A percentile compares a stretch with the other conserved stretches of the same genome.
phyloP scores from a whole-genome alignment of 2,113 vertebrate genomes.

The Enhydra lutris region DNA sequence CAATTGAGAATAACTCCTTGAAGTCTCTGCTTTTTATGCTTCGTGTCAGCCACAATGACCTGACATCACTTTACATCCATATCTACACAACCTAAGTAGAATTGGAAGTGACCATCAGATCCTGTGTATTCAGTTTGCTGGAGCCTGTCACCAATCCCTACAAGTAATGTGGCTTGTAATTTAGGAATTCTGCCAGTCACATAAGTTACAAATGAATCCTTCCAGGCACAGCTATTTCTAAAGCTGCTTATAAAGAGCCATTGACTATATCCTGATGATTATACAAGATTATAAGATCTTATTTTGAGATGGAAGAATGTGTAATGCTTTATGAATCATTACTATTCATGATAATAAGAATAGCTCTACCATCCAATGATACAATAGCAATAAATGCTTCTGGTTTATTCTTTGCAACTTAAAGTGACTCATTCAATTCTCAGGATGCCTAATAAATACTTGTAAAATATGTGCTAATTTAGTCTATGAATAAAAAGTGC shows the following conservation, averaged over 20 bases:
- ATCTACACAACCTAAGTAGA: conserved; percentile 23
- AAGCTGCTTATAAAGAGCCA: background rate
- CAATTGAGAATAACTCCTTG: conserved; percentile 36
- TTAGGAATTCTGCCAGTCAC: conserved; percentile 35
- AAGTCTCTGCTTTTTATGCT: conserved; percentile 24
- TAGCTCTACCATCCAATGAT: background rate
- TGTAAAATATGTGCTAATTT: conserved; percentile 51
- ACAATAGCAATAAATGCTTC: conserved; percentile 11
- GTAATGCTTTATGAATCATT: conserved; percentile 50
- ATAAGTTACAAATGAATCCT: background rate
- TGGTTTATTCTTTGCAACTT: conserved; percentile 44
- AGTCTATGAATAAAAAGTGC: conserved; percentile 28
- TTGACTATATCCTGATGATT: background rate
- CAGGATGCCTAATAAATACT: conserved; percentile 65
- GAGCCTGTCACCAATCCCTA: background rate
- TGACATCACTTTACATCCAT: conserved; percentile 18
- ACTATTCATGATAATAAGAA: conserved; percentile 46
- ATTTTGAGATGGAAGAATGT: conserved; percentile 39
- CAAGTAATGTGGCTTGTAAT: background rate
- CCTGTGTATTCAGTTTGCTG: background rate
- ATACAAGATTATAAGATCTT: background rate
- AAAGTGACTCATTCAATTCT: conserved; percentile 53
- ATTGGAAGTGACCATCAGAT: conserved; percentile 32
- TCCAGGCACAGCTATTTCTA: conserved; percentile 16
- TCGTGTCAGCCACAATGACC: background rate